phyloP scores from a whole-genome alignment of 2,888 invertebrate genomes.

The Limnephilus lunatus region DNA sequence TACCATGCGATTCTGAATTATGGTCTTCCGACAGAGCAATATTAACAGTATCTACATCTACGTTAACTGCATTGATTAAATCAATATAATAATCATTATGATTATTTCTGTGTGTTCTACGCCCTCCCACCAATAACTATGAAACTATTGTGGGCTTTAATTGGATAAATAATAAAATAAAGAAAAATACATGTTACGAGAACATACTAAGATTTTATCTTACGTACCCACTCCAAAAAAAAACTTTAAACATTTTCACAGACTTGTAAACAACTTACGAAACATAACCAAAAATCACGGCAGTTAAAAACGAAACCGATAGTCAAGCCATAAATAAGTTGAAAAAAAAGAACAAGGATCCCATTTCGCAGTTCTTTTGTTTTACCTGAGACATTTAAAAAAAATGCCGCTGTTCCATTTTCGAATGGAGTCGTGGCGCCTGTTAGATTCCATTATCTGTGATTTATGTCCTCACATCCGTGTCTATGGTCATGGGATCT shows the following conservation, averaged over 20 bases:
- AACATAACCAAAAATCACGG: neutral
- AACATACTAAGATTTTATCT: no score
- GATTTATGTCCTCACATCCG: slow-evolving; percentile 53
- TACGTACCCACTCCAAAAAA: neutral
- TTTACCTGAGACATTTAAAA: slow-evolving; percentile 44
- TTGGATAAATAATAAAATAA: neutral
- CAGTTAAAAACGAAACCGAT: neutral
- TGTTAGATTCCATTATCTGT: slow-evolving; percentile 51
- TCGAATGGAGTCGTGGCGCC: slow-evolving; percentile 41
- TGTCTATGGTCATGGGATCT: slow-evolving; percentile 46
- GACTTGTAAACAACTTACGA: neutral
- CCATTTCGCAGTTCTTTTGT: slow-evolving; percentile 43
- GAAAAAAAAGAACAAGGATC: neutral
- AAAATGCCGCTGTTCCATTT: slow-evolving; percentile 37
- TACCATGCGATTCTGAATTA: no score
- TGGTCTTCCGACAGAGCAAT: no score
- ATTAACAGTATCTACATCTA: no score
- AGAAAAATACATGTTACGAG: neutral
- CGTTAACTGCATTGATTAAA: no score
- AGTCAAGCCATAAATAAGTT: neutral
- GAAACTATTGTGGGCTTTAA: neutral
- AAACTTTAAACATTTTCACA: neutral
- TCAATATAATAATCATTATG: no score
- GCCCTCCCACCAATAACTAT: neutral
- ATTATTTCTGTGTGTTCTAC: neutral